Base-by-base conservation (phyloP, 2,113 vertebrate genomes). In the Nycticryphes semicollaris region DNA sequence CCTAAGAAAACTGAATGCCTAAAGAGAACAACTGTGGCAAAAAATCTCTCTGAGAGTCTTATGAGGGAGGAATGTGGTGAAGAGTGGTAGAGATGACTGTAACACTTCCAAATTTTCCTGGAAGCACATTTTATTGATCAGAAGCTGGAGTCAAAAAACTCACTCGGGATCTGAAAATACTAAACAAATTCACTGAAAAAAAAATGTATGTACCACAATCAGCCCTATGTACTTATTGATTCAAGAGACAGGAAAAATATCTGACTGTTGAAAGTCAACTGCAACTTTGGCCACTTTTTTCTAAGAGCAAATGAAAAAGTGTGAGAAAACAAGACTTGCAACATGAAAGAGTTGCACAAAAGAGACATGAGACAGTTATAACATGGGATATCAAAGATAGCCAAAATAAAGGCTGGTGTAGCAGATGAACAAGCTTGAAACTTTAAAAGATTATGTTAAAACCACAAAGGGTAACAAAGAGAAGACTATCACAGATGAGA, bases 61-160 rank as follows among this genome's bases (percentile, higher is more conserved):
- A 27, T n/a, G 53, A 60, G 39, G 39, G 56, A 87, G 20, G 21
- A 90, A 78, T 6, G 12, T 47, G 8, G 35, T 69, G 51, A 28
- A 79, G 20, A 59, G 74, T 27, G 50, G 37, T 54, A 85, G 62
- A 76, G 53, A 43, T 84, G 39, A 45, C 41, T 87, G 70, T 74
- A 82, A 64, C 56, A 30, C 5, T 90, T 92, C 24, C 83, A 92
- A 69, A 87, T 90, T 78, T 94, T 94, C 88, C 86, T 95, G 53
- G 53, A 93, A 90, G 13, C 20, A 87, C 74, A 59, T 84, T 87
- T 91, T 79, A 87, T 91, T 87, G 87, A 87, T 91, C 59, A 85
- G 63, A 94, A 91, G 15, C 12, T 69, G 67, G 35, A 68, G 47
- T 82, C 59, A 89, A 62, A 84, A 66, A 79, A 75, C 19, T 74